Conservation (phyloP, 2,888 invertebrate genomes). For the Macrophya annulata region DNA sequence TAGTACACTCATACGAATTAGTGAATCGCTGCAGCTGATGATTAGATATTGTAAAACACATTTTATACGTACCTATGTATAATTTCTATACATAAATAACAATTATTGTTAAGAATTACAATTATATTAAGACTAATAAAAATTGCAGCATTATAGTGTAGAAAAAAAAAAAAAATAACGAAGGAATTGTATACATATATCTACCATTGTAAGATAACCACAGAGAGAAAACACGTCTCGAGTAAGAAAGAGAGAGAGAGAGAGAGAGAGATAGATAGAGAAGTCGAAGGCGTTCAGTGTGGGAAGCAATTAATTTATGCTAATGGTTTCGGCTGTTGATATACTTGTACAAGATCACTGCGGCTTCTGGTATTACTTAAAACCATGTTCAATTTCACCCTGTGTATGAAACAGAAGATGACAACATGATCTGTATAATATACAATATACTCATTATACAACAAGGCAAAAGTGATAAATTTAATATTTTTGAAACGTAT, state of each 20-base stretch:
- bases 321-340: constrained; percentile 61
- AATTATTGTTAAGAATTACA: background rate
- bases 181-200: background rate
- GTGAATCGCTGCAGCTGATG: too few relatives aligned
- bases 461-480: background rate
- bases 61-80: too few relatives aligned
- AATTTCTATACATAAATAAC: background rate
- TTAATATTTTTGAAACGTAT: background rate
- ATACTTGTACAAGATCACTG: constrained; percentile 17
- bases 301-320: constrained; percentile 73
- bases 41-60: too few relatives aligned
- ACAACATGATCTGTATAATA: background rate
- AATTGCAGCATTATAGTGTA: constrained; percentile 9
- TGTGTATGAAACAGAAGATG: too few relatives aligned
- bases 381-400: background rate
- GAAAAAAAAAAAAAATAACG: constrained; percentile 18
- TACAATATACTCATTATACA: background rate
- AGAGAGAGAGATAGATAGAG: too few relatives aligned
- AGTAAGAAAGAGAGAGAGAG: constrained; percentile 58
- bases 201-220: constrained; percentile 54
- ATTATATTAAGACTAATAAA: background rate
- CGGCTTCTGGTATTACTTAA: constrained; percentile 36
- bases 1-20: too few relatives aligned
- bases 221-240: background rate
- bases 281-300: constrained; percentile 52